Percentiles rank a stretch among this genome's conserved stretches.
Evolutionary conservation across 2,888 invertebrate genomes (phyloP).

Genomic region (Pyrrhia umbra): DNA sequence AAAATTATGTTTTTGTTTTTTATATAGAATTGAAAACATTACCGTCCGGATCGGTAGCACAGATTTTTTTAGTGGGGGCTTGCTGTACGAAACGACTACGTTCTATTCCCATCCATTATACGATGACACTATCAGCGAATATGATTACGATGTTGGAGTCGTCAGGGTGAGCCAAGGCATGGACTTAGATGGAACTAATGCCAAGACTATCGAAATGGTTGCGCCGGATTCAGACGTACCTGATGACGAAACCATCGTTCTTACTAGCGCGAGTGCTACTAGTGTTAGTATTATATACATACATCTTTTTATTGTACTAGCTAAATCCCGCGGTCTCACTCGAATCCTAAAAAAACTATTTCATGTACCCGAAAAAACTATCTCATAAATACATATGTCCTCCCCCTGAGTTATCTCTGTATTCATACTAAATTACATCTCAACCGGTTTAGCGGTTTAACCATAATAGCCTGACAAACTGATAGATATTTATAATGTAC

Average conservation of each 20-base stretch:
- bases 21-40: too few relatives aligned
- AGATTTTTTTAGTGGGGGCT: constrained; percentile 77
- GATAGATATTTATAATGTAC: too few relatives aligned
- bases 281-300: constrained; percentile 68
- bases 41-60: constrained; percentile 85
- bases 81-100: constrained; percentile 72
- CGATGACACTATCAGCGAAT: constrained; percentile 72
- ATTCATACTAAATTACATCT: too few relatives aligned
- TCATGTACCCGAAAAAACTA: too few relatives aligned
- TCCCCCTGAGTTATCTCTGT: too few relatives aligned
- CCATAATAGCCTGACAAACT: too few relatives aligned
- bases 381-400: too few relatives aligned
- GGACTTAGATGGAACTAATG: constrained; percentile 70
- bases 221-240: constrained; percentile 60
- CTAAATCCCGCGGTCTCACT: too few relatives aligned
- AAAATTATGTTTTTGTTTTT: too few relatives aligned
- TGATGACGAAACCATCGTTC: constrained; percentile 67
- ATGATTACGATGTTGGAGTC: constrained; percentile 85
- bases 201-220: constrained; percentile 69
- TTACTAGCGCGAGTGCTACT: constrained; percentile 84
- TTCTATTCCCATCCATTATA: constrained; percentile 80
- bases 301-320: not conserved
- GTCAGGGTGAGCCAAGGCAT: constrained; percentile 76
- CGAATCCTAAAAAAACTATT: too few relatives aligned
- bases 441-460: too few relatives aligned